phyloP scores from a whole-genome alignment of 92 coral and sea anemone species.

The Muricea muricata region DNA sequence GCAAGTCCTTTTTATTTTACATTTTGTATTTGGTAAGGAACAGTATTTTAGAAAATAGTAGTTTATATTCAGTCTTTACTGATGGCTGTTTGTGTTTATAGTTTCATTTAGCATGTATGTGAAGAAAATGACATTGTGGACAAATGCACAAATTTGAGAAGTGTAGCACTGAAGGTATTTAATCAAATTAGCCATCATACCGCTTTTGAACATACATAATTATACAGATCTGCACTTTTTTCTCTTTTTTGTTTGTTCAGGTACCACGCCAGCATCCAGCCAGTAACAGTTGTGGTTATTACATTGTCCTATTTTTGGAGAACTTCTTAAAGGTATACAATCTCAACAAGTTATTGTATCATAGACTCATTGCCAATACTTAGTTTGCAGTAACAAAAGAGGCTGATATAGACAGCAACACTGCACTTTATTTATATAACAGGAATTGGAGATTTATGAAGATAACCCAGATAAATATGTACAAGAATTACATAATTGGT shows the following conservation, averaged over 20 bases:
- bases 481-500: not conserved
- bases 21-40: too few species aligned
- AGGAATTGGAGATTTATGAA: conserved; percentile 6
- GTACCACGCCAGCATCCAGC: not conserved
- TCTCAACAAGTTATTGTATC: too few species aligned
- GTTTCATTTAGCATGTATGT: not conserved
- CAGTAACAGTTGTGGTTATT: conserved; percentile 7
- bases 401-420: too few species aligned
- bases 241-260: not conserved
- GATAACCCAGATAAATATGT: not conserved
- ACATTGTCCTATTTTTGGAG: conserved; percentile 5
- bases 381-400: too few species aligned
- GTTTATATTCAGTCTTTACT: too few species aligned
- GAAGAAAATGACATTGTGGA: not conserved
- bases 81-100: not conserved
- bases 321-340: not conserved
- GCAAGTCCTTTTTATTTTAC: not conserved
- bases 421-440: not conserved
- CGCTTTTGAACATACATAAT: not conserved
- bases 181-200: not conserved
- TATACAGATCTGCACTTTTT: not conserved
- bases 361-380: too few species aligned
- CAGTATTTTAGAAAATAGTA: too few species aligned
- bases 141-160: not conserved
- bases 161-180: not conserved